Conservation (phyloP, 1,140 invertebrate species). For the Zaprionus ornatus region DNA sequence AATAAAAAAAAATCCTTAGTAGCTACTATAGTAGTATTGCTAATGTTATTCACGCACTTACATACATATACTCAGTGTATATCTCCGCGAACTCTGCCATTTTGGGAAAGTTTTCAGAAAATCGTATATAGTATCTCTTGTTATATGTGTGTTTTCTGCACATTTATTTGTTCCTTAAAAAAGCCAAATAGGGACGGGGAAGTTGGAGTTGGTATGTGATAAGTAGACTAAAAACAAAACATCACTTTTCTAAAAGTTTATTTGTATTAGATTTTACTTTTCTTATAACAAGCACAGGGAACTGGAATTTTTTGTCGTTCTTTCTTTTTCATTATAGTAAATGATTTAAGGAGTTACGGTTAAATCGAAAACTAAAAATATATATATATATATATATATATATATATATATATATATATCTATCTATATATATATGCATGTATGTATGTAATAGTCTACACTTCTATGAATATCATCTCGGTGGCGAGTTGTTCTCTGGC, state of each 20-base stretch:
- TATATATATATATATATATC: conserved; percentile 21
- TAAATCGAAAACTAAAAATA: conserved; percentile 56
- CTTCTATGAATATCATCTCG: conserved; percentile 71
- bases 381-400: conserved; percentile 30
- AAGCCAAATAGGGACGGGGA: not conserved
- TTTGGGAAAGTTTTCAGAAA: not conserved
- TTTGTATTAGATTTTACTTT: conserved; percentile 57
- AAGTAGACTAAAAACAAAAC: conserved; percentile 46
- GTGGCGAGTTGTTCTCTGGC: conserved; percentile 76
- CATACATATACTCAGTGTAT: conserved; percentile 22
- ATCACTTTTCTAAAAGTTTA: conserved; percentile 74
- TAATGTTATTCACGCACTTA: conserved; percentile 67
- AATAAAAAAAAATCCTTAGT: conserved; percentile 63
- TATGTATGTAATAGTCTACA: conserved; percentile 47
- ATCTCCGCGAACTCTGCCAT: conserved; percentile 31
- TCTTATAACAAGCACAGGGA: conserved; percentile 75
- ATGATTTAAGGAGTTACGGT: conserved; percentile 46
- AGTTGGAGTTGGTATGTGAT: not conserved
- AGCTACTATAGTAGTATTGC: conserved; percentile 68
- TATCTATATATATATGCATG: conserved; percentile 16
- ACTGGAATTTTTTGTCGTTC: conserved; percentile 49
- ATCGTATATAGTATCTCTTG: not conserved
- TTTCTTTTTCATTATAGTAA: conserved; percentile 22
- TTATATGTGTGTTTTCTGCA: not conserved
- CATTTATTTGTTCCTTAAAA: not conserved